Conservation (phyloP, 1,140 invertebrate genomes). For the Drosophila mayri region DNA sequence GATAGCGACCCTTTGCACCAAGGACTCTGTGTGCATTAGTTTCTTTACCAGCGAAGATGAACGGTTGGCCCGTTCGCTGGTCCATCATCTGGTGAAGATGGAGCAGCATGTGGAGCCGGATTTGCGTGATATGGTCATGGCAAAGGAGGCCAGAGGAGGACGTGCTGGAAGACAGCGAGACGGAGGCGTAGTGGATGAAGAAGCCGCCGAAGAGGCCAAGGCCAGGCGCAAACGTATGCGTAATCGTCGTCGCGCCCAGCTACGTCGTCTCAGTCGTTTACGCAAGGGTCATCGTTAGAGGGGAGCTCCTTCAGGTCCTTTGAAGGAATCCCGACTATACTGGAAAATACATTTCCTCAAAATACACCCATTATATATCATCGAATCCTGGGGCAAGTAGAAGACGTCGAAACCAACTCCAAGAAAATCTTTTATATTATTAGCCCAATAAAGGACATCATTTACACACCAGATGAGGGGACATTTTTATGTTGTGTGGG, state of each 20-base stretch:
- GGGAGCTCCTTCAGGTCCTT: background rate
- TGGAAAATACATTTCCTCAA: no score
- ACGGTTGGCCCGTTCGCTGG: background rate
- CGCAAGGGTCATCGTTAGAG: background rate
- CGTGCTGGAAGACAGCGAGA: background rate
- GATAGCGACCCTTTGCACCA: conserved; percentile 89
- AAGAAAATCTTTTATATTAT: background rate
- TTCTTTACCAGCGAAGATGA: conserved; percentile 9
- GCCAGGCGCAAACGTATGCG: conserved; percentile 1
- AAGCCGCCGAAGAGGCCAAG: background rate
- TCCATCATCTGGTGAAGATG: background rate
- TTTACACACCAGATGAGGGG: conserved; percentile 18
- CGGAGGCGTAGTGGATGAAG: background rate
- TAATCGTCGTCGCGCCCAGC: conserved; percentile 5
- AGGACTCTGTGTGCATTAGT: conserved; percentile 89
- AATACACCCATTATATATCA: no score
- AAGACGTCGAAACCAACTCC: background rate
- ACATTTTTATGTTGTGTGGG: background rate
- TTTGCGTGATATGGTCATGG: background rate
- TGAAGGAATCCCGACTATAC: background rate
- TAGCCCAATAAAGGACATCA: conserved; percentile 8
- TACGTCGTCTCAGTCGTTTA: background rate
- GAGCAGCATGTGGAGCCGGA: background rate
- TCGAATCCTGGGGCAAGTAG: background rate
- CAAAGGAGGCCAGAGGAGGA: background rate